Percentiles rank a stretch among this genome's conserved stretches.
Conservation (phyloP, 1,140 invertebrate species). For the Camponotus pennsylvanicus region DNA sequence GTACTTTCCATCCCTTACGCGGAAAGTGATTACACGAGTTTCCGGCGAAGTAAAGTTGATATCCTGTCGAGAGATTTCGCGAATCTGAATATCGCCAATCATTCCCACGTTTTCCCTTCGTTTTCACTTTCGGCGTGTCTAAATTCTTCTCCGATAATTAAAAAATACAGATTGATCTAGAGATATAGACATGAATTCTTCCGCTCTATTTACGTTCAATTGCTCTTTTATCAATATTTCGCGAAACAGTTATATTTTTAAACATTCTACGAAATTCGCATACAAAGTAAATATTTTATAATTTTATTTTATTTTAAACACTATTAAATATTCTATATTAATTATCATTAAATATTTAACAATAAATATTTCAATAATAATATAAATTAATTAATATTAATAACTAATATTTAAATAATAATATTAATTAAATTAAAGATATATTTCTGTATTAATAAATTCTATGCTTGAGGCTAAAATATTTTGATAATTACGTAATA, state of each 20-base stretch:
- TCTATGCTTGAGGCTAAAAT: neutral
- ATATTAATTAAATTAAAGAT: neutral
- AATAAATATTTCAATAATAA: neutral
- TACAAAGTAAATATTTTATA: neutral
- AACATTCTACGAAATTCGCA: neutral
- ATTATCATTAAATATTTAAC: neutral
- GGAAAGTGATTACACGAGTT: slow-evolving; percentile 48
- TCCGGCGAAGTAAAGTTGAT: slow-evolving; percentile 42
- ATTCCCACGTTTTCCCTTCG: slow-evolving; percentile 46
- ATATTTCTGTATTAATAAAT: neutral
- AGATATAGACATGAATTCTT: neutral
- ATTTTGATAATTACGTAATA: slow-evolving; percentile 27
- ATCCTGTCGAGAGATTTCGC: slow-evolving; percentile 25
- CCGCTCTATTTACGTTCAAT: neutral
- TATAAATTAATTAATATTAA: neutral
- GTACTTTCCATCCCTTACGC: slow-evolving; percentile 13
- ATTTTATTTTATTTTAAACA: neutral
- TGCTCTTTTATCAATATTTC: neutral
- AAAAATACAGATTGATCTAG: slow-evolving; percentile 1
- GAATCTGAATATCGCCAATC: slow-evolving; percentile 43
- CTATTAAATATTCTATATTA: slow-evolving; percentile 10
- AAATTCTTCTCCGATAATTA: slow-evolving; percentile 28
- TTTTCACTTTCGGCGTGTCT: slow-evolving; percentile 29
- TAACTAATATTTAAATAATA: neutral
- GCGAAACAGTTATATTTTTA: neutral